phyloP scores from a whole-genome alignment of 2,113 vertebrate genomes.

The Orthonyx spaldingii region DNA sequence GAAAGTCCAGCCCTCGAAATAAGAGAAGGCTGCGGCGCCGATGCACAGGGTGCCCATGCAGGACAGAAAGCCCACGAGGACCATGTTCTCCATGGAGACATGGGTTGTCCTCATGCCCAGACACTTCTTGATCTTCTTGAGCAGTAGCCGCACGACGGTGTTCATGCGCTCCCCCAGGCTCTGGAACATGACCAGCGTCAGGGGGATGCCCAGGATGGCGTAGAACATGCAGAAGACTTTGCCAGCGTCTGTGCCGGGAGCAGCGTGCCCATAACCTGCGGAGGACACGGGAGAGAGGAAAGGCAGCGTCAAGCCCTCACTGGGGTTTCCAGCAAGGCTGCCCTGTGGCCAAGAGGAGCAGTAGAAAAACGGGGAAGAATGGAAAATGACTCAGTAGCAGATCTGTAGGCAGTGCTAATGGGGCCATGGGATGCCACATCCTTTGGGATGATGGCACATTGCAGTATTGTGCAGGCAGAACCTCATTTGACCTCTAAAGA shows the following conservation, averaged over 20 bases:
- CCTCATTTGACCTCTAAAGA: background rate
- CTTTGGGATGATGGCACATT: background rate
- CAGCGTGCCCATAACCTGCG: constrained; percentile 91
- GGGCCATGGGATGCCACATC: background rate
- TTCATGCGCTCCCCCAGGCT: constrained; percentile 97
- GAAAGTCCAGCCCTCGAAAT: constrained; percentile 96
- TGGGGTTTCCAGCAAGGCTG: background rate
- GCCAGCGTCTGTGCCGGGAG: constrained; percentile 89
- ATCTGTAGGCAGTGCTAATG: background rate
- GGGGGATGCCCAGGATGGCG: constrained; percentile 91
- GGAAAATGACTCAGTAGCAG: background rate
- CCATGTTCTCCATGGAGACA: constrained; percentile 96
- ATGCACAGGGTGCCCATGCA: constrained; percentile 91
- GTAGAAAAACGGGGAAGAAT: background rate
- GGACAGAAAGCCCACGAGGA: constrained; percentile 89
- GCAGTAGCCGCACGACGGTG: constrained; percentile 84
- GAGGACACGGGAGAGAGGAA: background rate
- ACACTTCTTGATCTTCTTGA: constrained; percentile 87
- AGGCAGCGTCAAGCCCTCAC: background rate
- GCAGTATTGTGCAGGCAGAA: too few relatives aligned
- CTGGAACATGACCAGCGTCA: constrained; percentile 97
- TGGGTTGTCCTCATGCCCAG: constrained; percentile 80
- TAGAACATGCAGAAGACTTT: constrained; percentile 99
- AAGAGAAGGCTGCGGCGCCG: constrained; percentile 87
- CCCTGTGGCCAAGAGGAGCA: background rate